Evolutionary conservation across 1,140 invertebrate genomes (phyloP).

Genomic region (Eupeodes corollae): DNA sequence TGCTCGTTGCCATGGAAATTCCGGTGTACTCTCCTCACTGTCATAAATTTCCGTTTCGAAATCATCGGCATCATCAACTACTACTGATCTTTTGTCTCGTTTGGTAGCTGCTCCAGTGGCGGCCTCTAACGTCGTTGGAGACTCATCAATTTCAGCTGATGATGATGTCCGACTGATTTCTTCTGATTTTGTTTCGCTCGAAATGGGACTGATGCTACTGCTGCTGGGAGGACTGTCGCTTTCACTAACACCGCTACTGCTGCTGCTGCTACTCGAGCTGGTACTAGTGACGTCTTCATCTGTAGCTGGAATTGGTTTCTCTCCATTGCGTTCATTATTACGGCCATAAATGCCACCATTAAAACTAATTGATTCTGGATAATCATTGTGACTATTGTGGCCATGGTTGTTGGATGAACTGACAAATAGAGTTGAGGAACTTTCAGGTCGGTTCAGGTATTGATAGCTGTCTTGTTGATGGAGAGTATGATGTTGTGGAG

Average conservation of each 20-base stretch:
- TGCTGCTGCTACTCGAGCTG: conserved; percentile 1
- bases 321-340: conserved; percentile 31
- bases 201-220: background rate
- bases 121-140: background rate
- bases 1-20: conserved; percentile 34
- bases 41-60: conserved; percentile 4
- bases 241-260: background rate
- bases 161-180: background rate
- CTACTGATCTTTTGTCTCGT: conserved; percentile 16
- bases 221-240: conserved; percentile 5
- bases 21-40: conserved; percentile 15
- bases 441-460: conserved; percentile 33
- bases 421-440: conserved; percentile 5
- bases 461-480: conserved; percentile 26
- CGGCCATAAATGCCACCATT: conserved; percentile 29
- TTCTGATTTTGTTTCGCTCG: conserved; percentile 1
- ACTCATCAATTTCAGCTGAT: background rate
- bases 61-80: conserved; percentile 8
- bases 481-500: conserved; percentile 10
- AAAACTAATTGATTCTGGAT: conserved; percentile 31
- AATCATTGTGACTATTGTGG: conserved; percentile 19
- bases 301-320: conserved; percentile 14
- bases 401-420: conserved; percentile 3
- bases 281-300: conserved; percentile 14
- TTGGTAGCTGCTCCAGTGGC: conserved; percentile 1